Evolutionary conservation across 2,113 vertebrate genomes (phyloP).

Genomic region (Oreamnos americanus): DNA sequence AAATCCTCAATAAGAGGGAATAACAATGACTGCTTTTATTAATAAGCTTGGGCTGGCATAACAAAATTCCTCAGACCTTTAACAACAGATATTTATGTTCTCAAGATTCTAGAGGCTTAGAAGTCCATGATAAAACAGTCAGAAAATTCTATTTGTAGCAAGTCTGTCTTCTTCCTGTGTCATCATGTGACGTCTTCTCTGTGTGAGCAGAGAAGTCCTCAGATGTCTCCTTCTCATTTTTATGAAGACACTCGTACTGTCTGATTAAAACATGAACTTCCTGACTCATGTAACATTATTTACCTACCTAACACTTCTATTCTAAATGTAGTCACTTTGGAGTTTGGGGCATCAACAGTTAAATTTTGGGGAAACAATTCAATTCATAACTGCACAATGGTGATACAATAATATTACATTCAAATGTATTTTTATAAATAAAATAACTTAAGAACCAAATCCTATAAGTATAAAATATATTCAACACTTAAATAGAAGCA

Average conservation of each 20-base stretch:
- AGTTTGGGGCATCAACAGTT: neutral
- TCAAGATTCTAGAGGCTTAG: neutral
- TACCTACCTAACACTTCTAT: neutral
- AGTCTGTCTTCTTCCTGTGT: neutral
- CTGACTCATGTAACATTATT: neutral
- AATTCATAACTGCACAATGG: neutral
- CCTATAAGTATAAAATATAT: neutral
- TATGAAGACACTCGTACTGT: neutral
- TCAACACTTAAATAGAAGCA: neutral
- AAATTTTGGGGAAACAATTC: neutral
- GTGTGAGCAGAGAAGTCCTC: neutral
- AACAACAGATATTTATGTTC: neutral
- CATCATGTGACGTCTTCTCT: neutral
- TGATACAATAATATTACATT: neutral
- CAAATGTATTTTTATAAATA: neutral
- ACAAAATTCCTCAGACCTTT: neutral
- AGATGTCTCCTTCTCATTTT: neutral
- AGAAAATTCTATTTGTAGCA: neutral
- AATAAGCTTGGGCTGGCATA: neutral
- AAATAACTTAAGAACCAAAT: neutral
- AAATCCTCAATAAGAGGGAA: neutral
- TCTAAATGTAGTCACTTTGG: neutral
- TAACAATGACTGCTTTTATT: neutral
- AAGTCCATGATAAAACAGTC: neutral
- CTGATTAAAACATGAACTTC: accelerated